Base-by-base conservation (phyloP, 1,140 invertebrate genomes). In the Phenacoccus solenopsis region DNA sequence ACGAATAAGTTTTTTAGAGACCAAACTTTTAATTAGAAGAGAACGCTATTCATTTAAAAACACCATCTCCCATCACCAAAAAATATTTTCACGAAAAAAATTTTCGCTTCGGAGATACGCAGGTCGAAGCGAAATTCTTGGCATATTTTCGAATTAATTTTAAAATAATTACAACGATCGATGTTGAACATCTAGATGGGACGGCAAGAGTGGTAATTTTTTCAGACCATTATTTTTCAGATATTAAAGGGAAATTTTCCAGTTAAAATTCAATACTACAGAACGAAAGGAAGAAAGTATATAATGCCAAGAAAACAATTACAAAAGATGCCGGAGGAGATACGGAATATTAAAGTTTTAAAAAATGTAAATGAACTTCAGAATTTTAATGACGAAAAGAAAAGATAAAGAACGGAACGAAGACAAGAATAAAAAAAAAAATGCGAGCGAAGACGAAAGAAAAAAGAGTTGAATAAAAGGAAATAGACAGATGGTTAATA, bases 401-500 rank as follows among this genome's bases (percentile, higher is more conserved):
- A 22, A 59, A 59, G 56, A 59, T 59, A 59, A 22, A 59, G 56
- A 64, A 27, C 59, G 59, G 16, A 24, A 64, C 5, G 38, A 49
- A 49, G 5, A 16, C 4, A 64, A 64, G 21, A 64, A 22, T 20
- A 64, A 25, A 9, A 4, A 27, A 64, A 64, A 24, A 64, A 64
- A 64, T 9, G 22, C 59, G 2, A 24, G 59, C 3, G n/a, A 64
- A 64, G 25, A 64, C 59, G 59, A 64, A 64, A 64, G 38, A 64
- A 64, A 64, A 64, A 64, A 24, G 59, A 64, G 59, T 64, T 64
- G 25, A 64, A 64, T 64, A 64, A 64, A 64, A 64, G 59, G 59
- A 64, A 64, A 64, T 64, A 64, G 59, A 64, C 59, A 64, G 59
- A 64, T 64, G 59, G 59, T 64, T 64, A 64, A 64, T 64, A 27